Evolutionary conservation across 1,140 invertebrate genomes (phyloP), one percentile per base, ranked within the genome.

Genomic region (Hypothenemus hampei): DNA sequence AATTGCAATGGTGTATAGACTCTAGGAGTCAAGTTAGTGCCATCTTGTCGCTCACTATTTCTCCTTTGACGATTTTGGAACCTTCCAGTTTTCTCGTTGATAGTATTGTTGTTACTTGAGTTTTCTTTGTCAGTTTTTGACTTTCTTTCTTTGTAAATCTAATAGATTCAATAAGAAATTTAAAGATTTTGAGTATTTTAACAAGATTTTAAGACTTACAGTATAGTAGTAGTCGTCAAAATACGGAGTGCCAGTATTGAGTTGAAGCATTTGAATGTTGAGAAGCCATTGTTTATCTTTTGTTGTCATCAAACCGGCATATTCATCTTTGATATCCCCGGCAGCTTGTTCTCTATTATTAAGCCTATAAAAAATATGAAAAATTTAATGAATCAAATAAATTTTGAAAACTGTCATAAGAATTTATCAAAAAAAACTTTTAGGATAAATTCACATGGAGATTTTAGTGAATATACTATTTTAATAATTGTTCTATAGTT

Each of bases 261-360:
- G 74, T 69, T 95, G 92, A 50, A 93, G 71, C 61, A 93, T 74
- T 71, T 96, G 93, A 65, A 97, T 95, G 68, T 93, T 93, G 39
- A 92, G 83, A 1, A 97, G 75, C 91, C 92, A 94, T 55, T 93
- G 90, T 66, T 95, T 96, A 65, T 97, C 93, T 31, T 84, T 79
- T 56, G 81, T 80, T 29, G 87, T 92, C 93, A 97, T 97, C 2
- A 96, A 73, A 18, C 91, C 91, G 4, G 85, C 84, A 69, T 93
- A 93, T 64, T 91, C 87, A 70, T 93, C 91, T 64, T 49, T 51
- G 18, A 44, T 43, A 23, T 44, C 19, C 16, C 41, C 29, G 7
- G 57, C 47, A 4, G 39, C 39, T 19, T 31, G 24, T 7, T 51
- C 51, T 43, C 43, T 37, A 26, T 36, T 22, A 11, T 44, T 41